phyloP scores from a whole-genome alignment of 2,888 invertebrate species.

The Hyppa rectilinea region DNA sequence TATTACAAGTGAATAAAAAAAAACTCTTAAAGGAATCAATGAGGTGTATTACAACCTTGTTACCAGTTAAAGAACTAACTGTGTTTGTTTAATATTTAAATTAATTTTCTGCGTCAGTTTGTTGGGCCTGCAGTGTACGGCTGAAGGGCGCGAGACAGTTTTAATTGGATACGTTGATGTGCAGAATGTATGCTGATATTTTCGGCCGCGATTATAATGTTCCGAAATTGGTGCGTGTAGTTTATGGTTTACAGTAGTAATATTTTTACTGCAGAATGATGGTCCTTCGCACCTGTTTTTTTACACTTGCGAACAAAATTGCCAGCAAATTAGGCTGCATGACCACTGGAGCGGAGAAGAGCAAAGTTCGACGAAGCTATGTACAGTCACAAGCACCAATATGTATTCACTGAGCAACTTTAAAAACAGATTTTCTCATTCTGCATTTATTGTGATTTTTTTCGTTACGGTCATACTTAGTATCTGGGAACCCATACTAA shows the following conservation, averaged over 20 bases:
- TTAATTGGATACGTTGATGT: slow-evolving; percentile 71
- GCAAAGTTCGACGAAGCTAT: no score
- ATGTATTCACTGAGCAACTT: no score
- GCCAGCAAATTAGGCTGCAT: no score
- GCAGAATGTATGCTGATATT: slow-evolving; percentile 48
- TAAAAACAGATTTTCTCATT: no score
- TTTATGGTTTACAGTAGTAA: slow-evolving; percentile 30
- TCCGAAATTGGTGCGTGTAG: slow-evolving; percentile 31
- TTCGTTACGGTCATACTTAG: no score
- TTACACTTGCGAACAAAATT: neutral
- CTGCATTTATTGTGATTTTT: no score
- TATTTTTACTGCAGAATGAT: slow-evolving; percentile 11
- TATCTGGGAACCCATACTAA: no score
- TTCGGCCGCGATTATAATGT: slow-evolving; percentile 41
- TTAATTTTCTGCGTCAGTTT: slow-evolving; percentile 72
- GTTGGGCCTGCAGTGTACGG: slow-evolving; percentile 59
- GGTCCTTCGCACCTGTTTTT: slow-evolving; percentile 15
- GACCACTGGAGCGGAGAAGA: no score
- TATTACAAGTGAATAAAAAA: slow-evolving; percentile 72
- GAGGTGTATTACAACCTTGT: slow-evolving; percentile 70
- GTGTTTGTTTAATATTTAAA: slow-evolving; percentile 75
- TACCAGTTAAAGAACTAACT: slow-evolving; percentile 71
- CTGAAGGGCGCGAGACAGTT: slow-evolving; percentile 68
- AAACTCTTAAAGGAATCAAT: slow-evolving; percentile 77
- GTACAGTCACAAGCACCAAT: no score